Percentiles rank a stretch among this genome's conserved stretches.
Evolutionary conservation across 2,113 vertebrate genomes (phyloP).

Genomic region (Pachyramphus minor): DNA sequence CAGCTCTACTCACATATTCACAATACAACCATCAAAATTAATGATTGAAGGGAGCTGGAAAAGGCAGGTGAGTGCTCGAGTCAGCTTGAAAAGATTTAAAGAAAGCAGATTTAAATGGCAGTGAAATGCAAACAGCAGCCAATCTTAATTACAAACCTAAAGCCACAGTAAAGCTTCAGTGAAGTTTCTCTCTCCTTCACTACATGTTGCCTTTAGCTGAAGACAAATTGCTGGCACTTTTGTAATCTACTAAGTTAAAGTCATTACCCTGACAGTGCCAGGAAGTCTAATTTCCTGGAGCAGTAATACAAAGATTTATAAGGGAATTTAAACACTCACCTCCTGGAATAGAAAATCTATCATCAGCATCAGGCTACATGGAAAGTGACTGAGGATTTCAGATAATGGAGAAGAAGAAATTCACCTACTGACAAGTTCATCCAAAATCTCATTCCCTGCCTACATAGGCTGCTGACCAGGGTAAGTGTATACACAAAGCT

Average conservation of each 20-base stretch:
- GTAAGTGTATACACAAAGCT: background rate
- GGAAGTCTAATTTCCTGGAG: constrained; percentile 64
- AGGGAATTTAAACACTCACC: constrained; percentile 50
- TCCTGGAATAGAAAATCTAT: constrained; percentile 57
- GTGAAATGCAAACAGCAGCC: background rate
- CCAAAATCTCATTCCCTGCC: background rate
- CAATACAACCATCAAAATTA: constrained; percentile 9
- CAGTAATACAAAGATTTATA: constrained; percentile 63
- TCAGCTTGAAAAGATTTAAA: constrained; percentile 40
- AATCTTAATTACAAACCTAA: constrained; percentile 51
- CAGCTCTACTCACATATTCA: constrained; percentile 5
- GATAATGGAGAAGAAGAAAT: constrained; percentile 20
- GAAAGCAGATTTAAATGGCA: constrained; percentile 29
- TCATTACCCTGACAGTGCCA: constrained; percentile 58
- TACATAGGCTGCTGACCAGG: background rate
- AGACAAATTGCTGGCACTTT: constrained; percentile 58
- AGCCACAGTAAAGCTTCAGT: background rate
- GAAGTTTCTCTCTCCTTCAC: background rate
- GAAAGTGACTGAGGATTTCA: background rate
- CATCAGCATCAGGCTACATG: constrained; percentile 6
- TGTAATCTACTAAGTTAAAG: constrained; percentile 62
- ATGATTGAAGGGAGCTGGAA: constrained; percentile 32
- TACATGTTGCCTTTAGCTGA: constrained; percentile 39
- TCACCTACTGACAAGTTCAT: constrained; percentile 11
- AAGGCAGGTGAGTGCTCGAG: constrained; percentile 19